These are phyloP conservation scores for Hepsetus odoe DNA, from an alignment of 2,113 vertebrate species.

Conservation along the genomic window DNA sequence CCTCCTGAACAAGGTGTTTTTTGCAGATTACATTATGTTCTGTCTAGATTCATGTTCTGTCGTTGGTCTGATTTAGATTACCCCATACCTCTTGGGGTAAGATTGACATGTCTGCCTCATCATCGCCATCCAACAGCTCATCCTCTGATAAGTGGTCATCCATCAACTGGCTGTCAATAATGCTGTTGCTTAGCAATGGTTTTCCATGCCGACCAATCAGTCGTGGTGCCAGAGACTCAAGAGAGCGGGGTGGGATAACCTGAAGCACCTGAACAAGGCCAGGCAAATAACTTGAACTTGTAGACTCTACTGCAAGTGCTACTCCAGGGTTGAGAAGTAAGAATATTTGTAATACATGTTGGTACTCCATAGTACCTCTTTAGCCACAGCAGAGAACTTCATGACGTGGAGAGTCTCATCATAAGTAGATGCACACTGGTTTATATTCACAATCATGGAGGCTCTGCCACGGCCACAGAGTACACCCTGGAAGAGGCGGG, in stretches of 20 bases:
- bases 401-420: slow-evolving; percentile 88
- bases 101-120: slow-evolving; percentile 82
- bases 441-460: slow-evolving; percentile 89
- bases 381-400: slow-evolving; percentile 90
- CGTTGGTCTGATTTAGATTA: not conserved
- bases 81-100: slow-evolving; percentile 79
- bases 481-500: slow-evolving; percentile 86
- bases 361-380: slow-evolving; percentile 76
- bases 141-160: slow-evolving; percentile 72
- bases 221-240: slow-evolving; percentile 69
- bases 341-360: no score
- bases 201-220: slow-evolving; percentile 72
- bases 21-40: not conserved
- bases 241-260: slow-evolving; percentile 73
- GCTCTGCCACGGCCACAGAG: slow-evolving; percentile 86
- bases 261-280: slow-evolving; percentile 77
- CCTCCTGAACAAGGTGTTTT: not conserved
- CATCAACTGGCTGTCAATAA: slow-evolving; percentile 65
- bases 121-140: slow-evolving; percentile 74
- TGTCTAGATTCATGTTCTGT: no score
- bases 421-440: slow-evolving; percentile 84
- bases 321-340: no score
- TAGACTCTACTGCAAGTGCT: not conserved
- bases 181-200: slow-evolving; percentile 63
- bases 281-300: no score